Conservation (phyloP, 2,113 vertebrate species). For the Castor canadensis region DNA sequence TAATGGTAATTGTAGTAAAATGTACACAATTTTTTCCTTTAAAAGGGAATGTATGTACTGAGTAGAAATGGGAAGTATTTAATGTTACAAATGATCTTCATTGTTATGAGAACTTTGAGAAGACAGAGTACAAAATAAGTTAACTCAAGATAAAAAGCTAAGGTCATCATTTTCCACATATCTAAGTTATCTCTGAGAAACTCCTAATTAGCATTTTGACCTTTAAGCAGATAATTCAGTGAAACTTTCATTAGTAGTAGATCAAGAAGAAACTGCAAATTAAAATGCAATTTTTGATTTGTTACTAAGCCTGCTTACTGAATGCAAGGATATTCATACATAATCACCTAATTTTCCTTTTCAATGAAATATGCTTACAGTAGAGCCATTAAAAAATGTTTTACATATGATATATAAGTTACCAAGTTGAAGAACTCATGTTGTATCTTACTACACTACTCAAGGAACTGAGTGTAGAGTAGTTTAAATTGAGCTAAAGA, state of each 20-base stretch:
- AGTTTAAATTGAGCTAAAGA: background rate
- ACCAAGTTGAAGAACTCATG: background rate
- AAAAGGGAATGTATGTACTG: background rate
- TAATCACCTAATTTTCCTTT: slow-evolving; percentile 24
- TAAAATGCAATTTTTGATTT: slow-evolving; percentile 63
- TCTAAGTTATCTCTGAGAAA: slow-evolving; percentile 76
- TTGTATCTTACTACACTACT: background rate
- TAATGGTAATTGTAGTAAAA: too few species aligned
- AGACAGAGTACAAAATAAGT: slow-evolving; percentile 48
- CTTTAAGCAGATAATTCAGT: slow-evolving; percentile 81
- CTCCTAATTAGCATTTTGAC: slow-evolving; percentile 82
- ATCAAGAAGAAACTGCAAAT: slow-evolving; percentile 64
- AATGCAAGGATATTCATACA: background rate
- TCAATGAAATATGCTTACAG: background rate
- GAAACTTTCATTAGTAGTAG: slow-evolving; percentile 77
- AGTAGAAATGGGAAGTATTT: background rate
- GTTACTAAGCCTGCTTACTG: slow-evolving; percentile 43
- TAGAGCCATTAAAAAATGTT: slow-evolving; percentile 21
- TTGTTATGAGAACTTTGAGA: slow-evolving; percentile 57
- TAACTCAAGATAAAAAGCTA: slow-evolving; percentile 67
- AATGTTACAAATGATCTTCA: background rate
- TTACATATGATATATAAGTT: background rate
- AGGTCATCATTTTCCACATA: slow-evolving; percentile 74
- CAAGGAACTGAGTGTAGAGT: background rate
- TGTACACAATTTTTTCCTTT: background rate